Evolutionary conservation across 2,888 invertebrate genomes (phyloP).

Genomic region (Dyspetes luteomarginatus): DNA sequence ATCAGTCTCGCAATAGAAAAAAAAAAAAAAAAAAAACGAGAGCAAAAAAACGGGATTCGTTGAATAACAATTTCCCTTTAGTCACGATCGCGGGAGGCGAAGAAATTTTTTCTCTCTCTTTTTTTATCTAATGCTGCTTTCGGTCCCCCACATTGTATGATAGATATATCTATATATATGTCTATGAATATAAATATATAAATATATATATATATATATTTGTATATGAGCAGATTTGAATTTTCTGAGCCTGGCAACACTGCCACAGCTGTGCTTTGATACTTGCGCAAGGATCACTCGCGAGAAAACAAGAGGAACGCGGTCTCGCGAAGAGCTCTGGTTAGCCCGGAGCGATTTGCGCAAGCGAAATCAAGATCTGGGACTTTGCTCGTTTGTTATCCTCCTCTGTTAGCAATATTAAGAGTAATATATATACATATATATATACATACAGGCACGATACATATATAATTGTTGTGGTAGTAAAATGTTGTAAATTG

Average conservation of each 20-base stretch:
- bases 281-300: conserved; percentile 56
- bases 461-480: background rate
- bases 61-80: conserved; percentile 49
- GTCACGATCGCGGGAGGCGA: conserved; percentile 49
- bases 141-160: background rate
- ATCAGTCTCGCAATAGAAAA: no score
- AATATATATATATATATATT: conserved; percentile 8
- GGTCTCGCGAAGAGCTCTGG: conserved; percentile 35
- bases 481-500: background rate
- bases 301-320: conserved; percentile 17
- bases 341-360: conserved; percentile 62
- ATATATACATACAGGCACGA: background rate
- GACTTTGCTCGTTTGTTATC: conserved; percentile 31
- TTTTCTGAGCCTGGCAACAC: no score
- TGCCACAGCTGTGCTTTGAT: conserved; percentile 17
- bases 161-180: background rate
- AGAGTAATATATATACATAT: background rate
- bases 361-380: conserved; percentile 61
- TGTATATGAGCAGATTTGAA: background rate
- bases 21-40: background rate
- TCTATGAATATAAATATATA: conserved; percentile 29
- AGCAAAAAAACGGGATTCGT: conserved; percentile 12
- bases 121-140: conserved; percentile 7
- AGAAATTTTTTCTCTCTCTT: conserved; percentile 31
- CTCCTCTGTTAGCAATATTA: conserved; percentile 20